phyloP scores from a whole-genome alignment of 2,113 vertebrate genomes.

The Cinclus cinclus region DNA sequence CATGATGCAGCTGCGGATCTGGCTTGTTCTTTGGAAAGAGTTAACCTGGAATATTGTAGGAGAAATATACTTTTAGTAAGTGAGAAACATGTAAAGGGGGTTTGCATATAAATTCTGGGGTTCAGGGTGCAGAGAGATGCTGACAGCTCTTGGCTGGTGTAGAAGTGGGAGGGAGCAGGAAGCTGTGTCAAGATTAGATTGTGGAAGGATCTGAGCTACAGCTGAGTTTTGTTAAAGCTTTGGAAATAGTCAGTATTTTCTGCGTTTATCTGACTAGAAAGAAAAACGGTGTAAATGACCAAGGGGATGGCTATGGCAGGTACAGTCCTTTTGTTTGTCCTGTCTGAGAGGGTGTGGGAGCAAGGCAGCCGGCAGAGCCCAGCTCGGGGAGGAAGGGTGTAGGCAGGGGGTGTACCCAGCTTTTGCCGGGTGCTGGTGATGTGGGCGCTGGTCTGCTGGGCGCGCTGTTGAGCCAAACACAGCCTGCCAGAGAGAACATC shows the following conservation, averaged over 20 bases:
- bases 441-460: background rate
- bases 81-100: background rate
- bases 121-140: background rate
- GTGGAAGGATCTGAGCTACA: background rate
- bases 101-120: background rate
- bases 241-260: background rate
- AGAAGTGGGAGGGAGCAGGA: background rate
- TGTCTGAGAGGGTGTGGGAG: background rate
- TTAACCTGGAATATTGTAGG: background rate
- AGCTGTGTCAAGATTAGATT: background rate
- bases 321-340: background rate
- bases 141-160: fast-evolving
- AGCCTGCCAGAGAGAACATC: background rate
- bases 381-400: too few relatives aligned
- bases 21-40: background rate
- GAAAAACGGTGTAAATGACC: background rate
- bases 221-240: background rate
- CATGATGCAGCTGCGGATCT: background rate
- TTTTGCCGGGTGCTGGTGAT: background rate
- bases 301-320: background rate
- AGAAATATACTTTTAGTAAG: background rate
- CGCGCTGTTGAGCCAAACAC: background rate
- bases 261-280: background rate
- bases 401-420: background rate
- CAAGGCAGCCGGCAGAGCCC: background rate